phyloP scores from a whole-genome alignment of 2,888 invertebrate species.

The Epirrhoe alternata region DNA sequence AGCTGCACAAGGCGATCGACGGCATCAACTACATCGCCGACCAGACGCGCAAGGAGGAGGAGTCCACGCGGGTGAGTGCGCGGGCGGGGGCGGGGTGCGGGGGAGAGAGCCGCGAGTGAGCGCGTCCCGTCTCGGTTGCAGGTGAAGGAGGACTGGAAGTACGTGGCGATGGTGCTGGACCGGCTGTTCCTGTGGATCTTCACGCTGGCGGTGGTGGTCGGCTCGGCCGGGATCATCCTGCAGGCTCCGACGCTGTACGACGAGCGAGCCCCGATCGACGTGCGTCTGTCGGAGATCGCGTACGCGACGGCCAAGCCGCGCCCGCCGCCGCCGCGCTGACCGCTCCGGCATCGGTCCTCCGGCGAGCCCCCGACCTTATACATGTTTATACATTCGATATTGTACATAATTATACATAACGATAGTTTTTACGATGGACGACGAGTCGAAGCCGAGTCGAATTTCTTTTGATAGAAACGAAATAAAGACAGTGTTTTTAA shows the following conservation, averaged over 20 bases:
- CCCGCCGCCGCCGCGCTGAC: constrained; percentile 68
- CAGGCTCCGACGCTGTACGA: constrained; percentile 98
- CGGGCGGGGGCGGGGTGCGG: background rate
- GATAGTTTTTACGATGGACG: constrained; percentile 78
- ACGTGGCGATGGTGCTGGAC: constrained; percentile 99
- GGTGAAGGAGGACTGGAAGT: constrained; percentile 99
- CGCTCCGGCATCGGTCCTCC: constrained; percentile 17
- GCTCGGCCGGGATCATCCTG: constrained; percentile 96
- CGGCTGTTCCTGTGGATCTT: constrained; percentile 98
- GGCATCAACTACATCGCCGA: constrained; percentile 97
- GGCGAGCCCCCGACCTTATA: constrained; percentile 30
- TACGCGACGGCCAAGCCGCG: constrained; percentile 94
- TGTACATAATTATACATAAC: constrained; percentile 66
- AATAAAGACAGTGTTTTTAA: constrained; percentile 78
- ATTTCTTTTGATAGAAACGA: constrained; percentile 83
- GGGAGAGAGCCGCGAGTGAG: background rate
- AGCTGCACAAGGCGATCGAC: constrained; percentile 96
- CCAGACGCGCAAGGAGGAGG: constrained; percentile 96
- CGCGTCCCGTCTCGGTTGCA: constrained; percentile 81
- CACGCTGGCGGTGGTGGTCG: constrained; percentile 96
- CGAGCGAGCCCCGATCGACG: constrained; percentile 94
- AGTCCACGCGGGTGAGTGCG: constrained; percentile 91
- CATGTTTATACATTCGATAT: constrained; percentile 67
- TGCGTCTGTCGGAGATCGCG: constrained; percentile 95
- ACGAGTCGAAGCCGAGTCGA: constrained; percentile 75